These are phyloP conservation scores for Dipodomys stephensi DNA, from an alignment of 2,113 vertebrate species.

Conservation along the genomic window DNA sequence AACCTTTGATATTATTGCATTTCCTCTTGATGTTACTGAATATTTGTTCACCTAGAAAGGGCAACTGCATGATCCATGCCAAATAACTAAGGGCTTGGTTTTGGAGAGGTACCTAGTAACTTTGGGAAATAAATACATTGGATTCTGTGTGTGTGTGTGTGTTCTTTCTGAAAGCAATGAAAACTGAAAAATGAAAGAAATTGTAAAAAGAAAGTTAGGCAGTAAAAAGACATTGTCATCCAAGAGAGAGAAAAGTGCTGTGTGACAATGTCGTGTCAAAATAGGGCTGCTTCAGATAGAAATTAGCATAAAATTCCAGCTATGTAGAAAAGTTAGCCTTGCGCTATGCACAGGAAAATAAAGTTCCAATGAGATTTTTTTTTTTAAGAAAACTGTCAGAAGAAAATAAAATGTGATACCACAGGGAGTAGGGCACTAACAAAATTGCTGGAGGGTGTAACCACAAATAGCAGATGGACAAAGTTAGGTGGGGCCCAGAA, in stretches of 20 bases:
- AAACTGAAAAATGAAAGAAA: background rate
- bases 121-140: background rate
- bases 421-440: slow-evolving; percentile 59
- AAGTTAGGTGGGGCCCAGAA: slow-evolving; percentile 76
- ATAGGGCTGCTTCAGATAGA: background rate
- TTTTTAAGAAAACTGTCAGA: slow-evolving; percentile 43
- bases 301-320: slow-evolving; percentile 44
- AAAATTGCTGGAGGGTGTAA: slow-evolving; percentile 67
- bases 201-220: background rate
- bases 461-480: slow-evolving; percentile 66
- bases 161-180: background rate
- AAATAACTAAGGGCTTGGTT: slow-evolving; percentile 18
- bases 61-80: background rate
- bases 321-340: background rate
- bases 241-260: slow-evolving; percentile 29
- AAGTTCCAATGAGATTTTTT: slow-evolving; percentile 37
- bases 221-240: background rate
- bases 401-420: slow-evolving; percentile 60
- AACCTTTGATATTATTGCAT: background rate
- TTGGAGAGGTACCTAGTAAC: background rate
- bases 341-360: slow-evolving; percentile 32
- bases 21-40: background rate
- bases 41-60: slow-evolving; percentile 16
- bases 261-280: background rate
- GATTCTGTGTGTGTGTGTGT: background rate